Base-by-base conservation (phyloP, 2,888 invertebrate genomes). In the Drosophila aldrichi region DNA sequence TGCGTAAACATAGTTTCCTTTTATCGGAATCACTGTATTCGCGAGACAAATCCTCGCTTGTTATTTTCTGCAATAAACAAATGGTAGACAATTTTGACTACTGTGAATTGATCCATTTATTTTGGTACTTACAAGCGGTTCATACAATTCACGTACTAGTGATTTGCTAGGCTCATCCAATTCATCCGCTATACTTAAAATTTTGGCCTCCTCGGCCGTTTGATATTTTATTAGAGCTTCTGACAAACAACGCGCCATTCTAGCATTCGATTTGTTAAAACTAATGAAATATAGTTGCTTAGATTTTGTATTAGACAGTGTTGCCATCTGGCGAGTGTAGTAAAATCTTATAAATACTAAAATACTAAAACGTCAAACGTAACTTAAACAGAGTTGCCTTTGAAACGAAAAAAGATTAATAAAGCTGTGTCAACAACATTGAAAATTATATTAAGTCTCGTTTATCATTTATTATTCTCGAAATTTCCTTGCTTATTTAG, bases 11-110 rank as follows among this genome's bases (percentile, higher is more conserved):
- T 0, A 84, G 57, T 22, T 65, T 41, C 22, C 12, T 52, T 1
- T 65, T 32, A 1, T 84, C 89, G 0, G 22, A 8, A 2, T 25
- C n/a, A 7, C 7, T 70, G 52, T 73, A 76, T 16, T 56, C 29
- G 0, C 88, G 84, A 2, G n/a, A 32, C 4, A 84, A 29, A 40
- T 84, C 89, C 8, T 71, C 71, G 1, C 0, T 16, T 1, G 79
- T 84, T 14, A 84, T 58, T 70, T 68, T 79, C 79, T 84, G 22
- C 0, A 61, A 34, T 16, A 18, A 38, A 16, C n/a, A 9, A 18
- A 8, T 20, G 1, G 10, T 20, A 6, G 8, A 1, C 9, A 9
- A 20, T 34, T 34, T 8, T 16, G 20, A 6, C 34, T 2, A 10
- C 7, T 2, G 6, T 3, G 8, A 12, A 5, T 16, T 16, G 5